Conservation (phyloP, 2,113 vertebrate genomes). For the Dipodomys merriami region DNA sequence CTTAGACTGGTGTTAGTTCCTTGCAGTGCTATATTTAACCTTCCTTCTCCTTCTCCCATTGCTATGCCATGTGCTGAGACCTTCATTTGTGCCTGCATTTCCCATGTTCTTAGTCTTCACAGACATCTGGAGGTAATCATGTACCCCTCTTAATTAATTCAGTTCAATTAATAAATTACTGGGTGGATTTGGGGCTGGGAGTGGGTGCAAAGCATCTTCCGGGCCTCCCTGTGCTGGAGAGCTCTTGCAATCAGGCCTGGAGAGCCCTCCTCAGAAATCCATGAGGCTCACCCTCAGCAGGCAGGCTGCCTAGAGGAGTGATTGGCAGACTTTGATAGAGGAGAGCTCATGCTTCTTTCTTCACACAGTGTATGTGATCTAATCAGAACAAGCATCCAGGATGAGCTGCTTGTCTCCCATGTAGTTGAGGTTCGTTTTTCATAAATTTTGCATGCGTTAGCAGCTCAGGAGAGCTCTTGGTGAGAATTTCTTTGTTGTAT, state of each 20-base stretch:
- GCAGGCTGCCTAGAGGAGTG: constrained; percentile 26
- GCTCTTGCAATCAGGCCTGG: constrained; percentile 71
- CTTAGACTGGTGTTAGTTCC: not conserved
- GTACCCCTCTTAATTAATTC: constrained; percentile 78
- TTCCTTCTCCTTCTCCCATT: not conserved
- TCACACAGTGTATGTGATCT: not conserved
- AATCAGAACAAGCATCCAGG: not conserved
- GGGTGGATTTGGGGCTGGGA: constrained; percentile 53
- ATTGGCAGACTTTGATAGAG: not conserved
- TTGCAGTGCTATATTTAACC: fast-evolving
- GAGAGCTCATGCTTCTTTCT: not conserved
- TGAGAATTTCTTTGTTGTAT: not conserved
- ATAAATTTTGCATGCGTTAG: not conserved
- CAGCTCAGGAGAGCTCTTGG: not conserved
- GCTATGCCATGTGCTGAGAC: not conserved
- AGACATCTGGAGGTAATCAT: constrained; percentile 76
- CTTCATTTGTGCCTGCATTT: constrained; percentile 46
- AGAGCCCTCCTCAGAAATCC: constrained; percentile 32
- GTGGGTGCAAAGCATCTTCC: constrained; percentile 44
- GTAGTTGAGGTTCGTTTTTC: not conserved
- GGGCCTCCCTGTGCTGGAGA: constrained; percentile 40
- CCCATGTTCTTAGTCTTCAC: constrained; percentile 36
- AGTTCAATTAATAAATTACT: constrained; percentile 77
- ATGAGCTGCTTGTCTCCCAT: not conserved
- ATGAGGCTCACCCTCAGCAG: not conserved